Evolutionary conservation across 2,888 invertebrate species (phyloP).

Genomic region (Drosophila prostipennis): DNA sequence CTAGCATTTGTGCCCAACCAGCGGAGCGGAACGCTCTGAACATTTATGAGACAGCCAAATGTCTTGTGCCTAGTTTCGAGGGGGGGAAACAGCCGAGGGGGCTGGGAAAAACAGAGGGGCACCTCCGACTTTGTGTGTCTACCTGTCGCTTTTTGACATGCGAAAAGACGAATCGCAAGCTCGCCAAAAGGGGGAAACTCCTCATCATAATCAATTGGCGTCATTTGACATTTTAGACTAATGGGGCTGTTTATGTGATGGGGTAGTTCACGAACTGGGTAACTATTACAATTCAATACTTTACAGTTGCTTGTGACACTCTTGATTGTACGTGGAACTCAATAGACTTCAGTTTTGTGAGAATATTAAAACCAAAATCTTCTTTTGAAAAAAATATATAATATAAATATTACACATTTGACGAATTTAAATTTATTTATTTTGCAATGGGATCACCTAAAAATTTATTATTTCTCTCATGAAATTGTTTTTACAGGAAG

Average conservation of each 20-base stretch:
- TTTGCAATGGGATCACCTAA: no score
- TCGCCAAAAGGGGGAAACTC: constrained; percentile 26
- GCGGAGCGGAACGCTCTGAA: constrained; percentile 57
- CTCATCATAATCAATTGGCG: constrained; percentile 79
- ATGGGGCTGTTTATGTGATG: constrained; percentile 33
- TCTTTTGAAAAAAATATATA: no score
- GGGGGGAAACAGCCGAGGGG: constrained; percentile 11
- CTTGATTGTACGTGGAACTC: no score
- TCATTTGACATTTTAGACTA: constrained; percentile 77
- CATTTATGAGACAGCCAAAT: constrained; percentile 76
- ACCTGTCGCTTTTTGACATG: constrained; percentile 75
- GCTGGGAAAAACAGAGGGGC: background rate
- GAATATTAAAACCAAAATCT: no score
- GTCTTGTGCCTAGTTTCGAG: constrained; percentile 45
- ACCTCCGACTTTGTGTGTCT: constrained; percentile 50
- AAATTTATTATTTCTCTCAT: no score
- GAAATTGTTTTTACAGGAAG: no score
- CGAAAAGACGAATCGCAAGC: constrained; percentile 69
- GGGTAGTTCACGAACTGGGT: background rate
- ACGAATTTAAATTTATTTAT: background rate
- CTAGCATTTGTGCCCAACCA: constrained; percentile 59
- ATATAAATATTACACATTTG: no score
- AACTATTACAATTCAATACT: background rate
- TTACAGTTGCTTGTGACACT: no score
- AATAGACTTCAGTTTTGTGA: no score